A percentile compares a stretch with the other conserved stretches of the same genome.
Conservation (phyloP, 2,113 vertebrate species). For the Oryzias woworae region DNA sequence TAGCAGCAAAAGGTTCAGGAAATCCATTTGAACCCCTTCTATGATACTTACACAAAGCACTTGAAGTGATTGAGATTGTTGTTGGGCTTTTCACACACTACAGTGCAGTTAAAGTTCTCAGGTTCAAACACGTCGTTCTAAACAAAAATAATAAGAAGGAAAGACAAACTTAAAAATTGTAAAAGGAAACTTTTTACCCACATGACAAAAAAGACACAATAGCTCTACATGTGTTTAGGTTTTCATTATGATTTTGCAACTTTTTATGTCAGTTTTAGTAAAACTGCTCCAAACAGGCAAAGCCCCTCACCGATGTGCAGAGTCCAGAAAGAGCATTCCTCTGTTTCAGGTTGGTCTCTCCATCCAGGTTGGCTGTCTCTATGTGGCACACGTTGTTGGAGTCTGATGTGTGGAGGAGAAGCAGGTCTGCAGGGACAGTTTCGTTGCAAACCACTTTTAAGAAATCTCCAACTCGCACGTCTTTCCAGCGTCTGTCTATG, state of each 20-base stretch:
- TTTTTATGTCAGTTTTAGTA: too few species aligned
- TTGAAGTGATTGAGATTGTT: constrained; percentile 90
- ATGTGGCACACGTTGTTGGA: constrained; percentile 85
- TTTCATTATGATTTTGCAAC: too few species aligned
- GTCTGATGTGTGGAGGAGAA: constrained; percentile 88
- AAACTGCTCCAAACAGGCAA: background rate
- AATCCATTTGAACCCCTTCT: constrained; percentile 28
- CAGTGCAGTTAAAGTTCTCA: constrained; percentile 77
- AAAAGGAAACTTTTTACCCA: constrained; percentile 8
- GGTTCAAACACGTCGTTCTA: constrained; percentile 74
- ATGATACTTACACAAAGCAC: constrained; percentile 82
- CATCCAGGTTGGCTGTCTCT: constrained; percentile 90
- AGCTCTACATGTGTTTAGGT: background rate
- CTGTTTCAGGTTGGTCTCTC: constrained; percentile 96
- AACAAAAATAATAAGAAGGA: constrained; percentile 17
- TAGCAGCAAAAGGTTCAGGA: constrained; percentile 39
- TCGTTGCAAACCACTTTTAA: constrained; percentile 87
- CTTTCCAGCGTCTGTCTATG: constrained; percentile 84
- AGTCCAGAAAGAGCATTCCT: constrained; percentile 70
- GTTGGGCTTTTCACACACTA: constrained; percentile 90
- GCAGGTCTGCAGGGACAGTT: constrained; percentile 89
- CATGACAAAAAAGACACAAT: background rate
- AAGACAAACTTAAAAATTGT: constrained; percentile 4
- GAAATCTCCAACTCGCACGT: constrained; percentile 91
- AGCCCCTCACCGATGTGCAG: constrained; percentile 54